phyloP scores from a whole-genome alignment of 2,888 invertebrate genomes.

The Odontomyia ornata region DNA sequence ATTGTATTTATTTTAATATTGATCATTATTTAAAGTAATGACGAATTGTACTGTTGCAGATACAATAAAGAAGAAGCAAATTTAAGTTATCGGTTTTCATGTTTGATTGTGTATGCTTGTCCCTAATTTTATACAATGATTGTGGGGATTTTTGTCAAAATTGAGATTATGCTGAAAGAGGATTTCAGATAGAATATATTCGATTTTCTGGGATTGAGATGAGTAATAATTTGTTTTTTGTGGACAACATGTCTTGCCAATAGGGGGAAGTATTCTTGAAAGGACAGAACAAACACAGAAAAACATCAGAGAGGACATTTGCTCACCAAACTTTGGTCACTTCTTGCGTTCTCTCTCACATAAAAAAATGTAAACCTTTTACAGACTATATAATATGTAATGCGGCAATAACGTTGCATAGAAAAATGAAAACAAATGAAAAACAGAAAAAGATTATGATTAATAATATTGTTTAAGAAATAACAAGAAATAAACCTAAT shows the following conservation, averaged over 20 bases:
- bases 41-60: conserved; percentile 50
- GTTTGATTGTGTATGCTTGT: conserved; percentile 29
- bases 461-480: conserved; percentile 35
- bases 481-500: conserved; percentile 50
- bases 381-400: conserved; percentile 13
- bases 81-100: conserved; percentile 22
- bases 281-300: not conserved
- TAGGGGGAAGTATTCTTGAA: not conserved
- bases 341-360: not conserved
- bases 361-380: not conserved
- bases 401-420: conserved; percentile 35
- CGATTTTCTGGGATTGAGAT: no score
- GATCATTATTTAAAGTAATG: conserved; percentile 45
- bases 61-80: conserved; percentile 46
- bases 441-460: conserved; percentile 31
- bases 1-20: conserved; percentile 37
- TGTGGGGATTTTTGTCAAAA: not conserved
- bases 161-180: no score
- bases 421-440: conserved; percentile 39
- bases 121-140: conserved; percentile 33
- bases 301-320: not conserved
- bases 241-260: no score
- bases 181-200: no score
- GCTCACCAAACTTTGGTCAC: not conserved
- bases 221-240: no score